Percentiles rank a stretch among this genome's conserved stretches.
Evolutionary conservation across 2,797 vertebrate genomes (phyloP).

Genomic region (Manis crassicaudata): DNA sequence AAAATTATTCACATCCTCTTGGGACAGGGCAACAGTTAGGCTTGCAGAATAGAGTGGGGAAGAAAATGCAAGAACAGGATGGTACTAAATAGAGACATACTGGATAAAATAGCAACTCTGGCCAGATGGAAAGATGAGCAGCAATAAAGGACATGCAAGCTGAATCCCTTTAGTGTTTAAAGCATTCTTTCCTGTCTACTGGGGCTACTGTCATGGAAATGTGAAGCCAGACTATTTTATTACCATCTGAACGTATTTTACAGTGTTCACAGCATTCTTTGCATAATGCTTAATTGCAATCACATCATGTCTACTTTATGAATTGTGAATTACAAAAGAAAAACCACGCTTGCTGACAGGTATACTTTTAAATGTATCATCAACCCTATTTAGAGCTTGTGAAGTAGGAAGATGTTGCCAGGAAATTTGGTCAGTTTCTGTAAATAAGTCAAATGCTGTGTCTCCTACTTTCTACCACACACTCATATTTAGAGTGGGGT

Average conservation of each 20-base stretch:
- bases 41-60: conserved; percentile 61
- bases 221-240: conserved; percentile 16
- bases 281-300: conserved; percentile 51
- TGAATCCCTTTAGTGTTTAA: conserved; percentile 38
- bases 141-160: neutral
- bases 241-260: conserved; percentile 58
- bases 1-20: conserved; percentile 69
- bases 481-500: neutral
- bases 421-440: neutral
- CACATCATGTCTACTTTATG: conserved; percentile 24
- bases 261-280: conserved; percentile 39
- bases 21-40: conserved; percentile 76
- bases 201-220: neutral
- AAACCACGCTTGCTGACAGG: neutral
- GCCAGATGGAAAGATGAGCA: conserved; percentile 55
- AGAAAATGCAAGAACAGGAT: conserved; percentile 63
- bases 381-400: neutral
- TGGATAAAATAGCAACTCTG: conserved; percentile 42
- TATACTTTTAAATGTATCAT: conserved; percentile 13
- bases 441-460: neutral
- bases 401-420: neutral
- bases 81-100: conserved; percentile 1
- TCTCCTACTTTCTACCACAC: neutral
- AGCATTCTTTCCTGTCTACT: conserved; percentile 20
- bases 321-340: conserved; percentile 47